Evolutionary conservation across 92 coral and sea anemone genomes (phyloP).

Genomic region (Porites lobata): DNA sequence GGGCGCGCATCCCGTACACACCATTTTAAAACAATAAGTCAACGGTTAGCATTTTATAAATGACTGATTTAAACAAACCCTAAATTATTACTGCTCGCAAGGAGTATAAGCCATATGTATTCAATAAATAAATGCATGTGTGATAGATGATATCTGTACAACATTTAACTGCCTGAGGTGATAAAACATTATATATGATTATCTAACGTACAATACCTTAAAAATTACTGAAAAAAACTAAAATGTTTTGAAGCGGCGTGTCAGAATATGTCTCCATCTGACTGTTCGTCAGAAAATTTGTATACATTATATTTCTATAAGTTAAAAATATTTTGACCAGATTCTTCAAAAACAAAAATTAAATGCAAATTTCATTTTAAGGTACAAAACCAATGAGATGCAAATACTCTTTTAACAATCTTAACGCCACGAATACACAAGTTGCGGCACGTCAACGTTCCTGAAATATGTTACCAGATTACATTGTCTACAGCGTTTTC

Average conservation of each 20-base stretch:
- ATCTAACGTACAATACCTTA: background rate
- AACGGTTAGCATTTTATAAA: background rate
- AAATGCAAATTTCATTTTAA: too few species aligned
- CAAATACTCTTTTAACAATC: too few species aligned
- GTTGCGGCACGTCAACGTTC: too few species aligned
- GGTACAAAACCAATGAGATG: too few species aligned
- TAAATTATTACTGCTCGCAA: background rate
- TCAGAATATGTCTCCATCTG: too few species aligned
- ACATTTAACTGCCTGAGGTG: background rate
- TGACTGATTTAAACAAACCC: background rate
- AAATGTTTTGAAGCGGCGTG: background rate
- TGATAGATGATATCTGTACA: background rate
- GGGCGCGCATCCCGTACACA: constrained; percentile 12
- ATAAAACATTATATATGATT: background rate
- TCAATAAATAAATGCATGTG: constrained; percentile 14
- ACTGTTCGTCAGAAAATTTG: too few species aligned
- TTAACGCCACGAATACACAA: too few species aligned
- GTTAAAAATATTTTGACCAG: too few species aligned
- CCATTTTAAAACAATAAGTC: background rate
- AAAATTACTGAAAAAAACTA: background rate
- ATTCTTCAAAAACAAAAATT: too few species aligned
- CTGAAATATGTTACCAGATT: too few species aligned
- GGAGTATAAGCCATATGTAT: background rate
- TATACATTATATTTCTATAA: too few species aligned
- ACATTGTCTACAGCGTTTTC: too few species aligned